phyloP scores from a whole-genome alignment of 2,113 vertebrate species.

The Platichthys stellatus region DNA sequence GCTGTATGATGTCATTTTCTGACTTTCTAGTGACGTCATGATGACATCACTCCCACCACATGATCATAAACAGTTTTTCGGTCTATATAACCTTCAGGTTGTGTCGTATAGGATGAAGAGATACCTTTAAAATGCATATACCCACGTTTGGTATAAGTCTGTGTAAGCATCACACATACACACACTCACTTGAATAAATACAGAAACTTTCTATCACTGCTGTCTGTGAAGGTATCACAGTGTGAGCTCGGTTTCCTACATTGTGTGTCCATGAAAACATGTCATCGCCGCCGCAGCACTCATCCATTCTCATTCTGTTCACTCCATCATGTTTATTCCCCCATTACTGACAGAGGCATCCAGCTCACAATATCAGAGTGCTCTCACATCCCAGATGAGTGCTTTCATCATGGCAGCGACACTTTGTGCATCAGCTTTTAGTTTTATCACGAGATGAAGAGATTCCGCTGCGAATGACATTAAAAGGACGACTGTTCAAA shows the following conservation, averaged over 20 bases:
- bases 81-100: neutral
- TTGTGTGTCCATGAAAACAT: conserved; percentile 9
- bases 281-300: conserved; percentile 12
- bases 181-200: neutral
- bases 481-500: conserved; percentile 21
- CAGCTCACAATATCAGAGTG: conserved; percentile 33
- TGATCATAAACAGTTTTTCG: neutral
- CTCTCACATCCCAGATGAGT: conserved; percentile 23
- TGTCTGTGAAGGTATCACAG: neutral
- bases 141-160: neutral
- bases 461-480: conserved; percentile 15
- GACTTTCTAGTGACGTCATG: neutral
- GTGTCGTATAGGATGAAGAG: neutral
- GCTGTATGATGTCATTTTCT: neutral
- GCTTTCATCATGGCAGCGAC: conserved; percentile 34
- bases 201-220: neutral
- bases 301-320: conserved; percentile 46
- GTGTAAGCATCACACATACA: neutral
- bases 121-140: neutral
- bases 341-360: conserved; percentile 50
- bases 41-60: neutral
- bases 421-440: conserved; percentile 14
- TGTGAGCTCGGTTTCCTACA: neutral
- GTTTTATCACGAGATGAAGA: conserved; percentile 34
- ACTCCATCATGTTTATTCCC: conserved; percentile 42